Base-by-base conservation (phyloP, 2,888 invertebrate species). In the Thymelicus lineola region DNA sequence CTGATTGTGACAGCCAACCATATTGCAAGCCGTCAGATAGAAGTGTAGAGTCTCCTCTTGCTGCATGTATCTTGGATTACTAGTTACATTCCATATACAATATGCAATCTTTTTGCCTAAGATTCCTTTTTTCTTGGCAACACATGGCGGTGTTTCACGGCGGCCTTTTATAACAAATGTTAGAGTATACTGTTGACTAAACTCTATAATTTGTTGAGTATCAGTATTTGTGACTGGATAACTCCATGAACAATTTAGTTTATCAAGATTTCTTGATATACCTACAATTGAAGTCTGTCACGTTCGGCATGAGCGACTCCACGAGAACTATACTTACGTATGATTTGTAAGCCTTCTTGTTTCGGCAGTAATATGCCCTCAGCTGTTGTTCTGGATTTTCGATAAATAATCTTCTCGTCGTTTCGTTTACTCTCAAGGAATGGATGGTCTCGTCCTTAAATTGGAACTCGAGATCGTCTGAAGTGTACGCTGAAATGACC, bases 201-300 rank as follows among this genome's bases (percentile, higher is more conserved):
- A n/a, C n/a, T n/a, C n/a, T n/a, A n/a, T n/a, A n/a, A n/a, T n/a
- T n/a, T n/a, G n/a, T n/a, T n/a, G 82, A 45, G 86, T 83, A 46
- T 75, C 76, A 74, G 84, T 86, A 48, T 71, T 95, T 89, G 91
- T 74, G 4, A 80, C 79, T 0, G 95, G 95, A 58, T 94, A 91
- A 0, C 94, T 95, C 96, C 97, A 98, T 1, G 95, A 94, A 82
- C 98, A 98, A 14, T 95, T 96, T 76, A 98, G 88, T 77, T 95
- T 95, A 65, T 96, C 95, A 89, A 96, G 96, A 83, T 98, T 97
- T 74, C 94, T 90, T 10, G 97, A 96, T 62, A 95, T 87, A n/a
- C n/a, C n/a, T n/a, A 82, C 98, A 98, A 36, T 89, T 89, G 79
- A 98, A 97, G 82, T 97, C 95, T 10, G 89, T 86, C 3, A 97